phyloP scores from a whole-genome alignment of 2,113 vertebrate genomes.

The Hemibagrus wyckioides region DNA sequence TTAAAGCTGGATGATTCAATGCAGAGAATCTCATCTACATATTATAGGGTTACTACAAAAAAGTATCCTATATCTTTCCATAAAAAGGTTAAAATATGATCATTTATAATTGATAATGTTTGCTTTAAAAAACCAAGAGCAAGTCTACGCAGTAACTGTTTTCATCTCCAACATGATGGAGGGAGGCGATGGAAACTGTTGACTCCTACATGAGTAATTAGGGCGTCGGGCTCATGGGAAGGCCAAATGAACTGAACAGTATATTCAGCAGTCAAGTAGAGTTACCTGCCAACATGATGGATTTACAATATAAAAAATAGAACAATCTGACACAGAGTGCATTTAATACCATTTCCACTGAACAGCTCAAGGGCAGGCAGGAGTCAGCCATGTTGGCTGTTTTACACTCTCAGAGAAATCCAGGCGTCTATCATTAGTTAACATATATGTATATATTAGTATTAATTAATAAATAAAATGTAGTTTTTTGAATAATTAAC shows the following conservation, averaged over 20 bases:
- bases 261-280: slow-evolving; percentile 43
- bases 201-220: slow-evolving; percentile 44
- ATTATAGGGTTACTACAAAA: neutral
- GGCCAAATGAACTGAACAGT: slow-evolving; percentile 44
- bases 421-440: neutral
- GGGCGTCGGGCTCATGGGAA: slow-evolving; percentile 18
- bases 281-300: slow-evolving; percentile 43
- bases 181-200: slow-evolving; percentile 31
- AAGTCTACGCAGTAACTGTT: slow-evolving; percentile 30
- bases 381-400: neutral
- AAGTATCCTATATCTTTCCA: neutral
- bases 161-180: slow-evolving; percentile 21
- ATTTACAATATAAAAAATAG: slow-evolving; percentile 36
- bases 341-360: slow-evolving; percentile 34
- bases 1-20: neutral
- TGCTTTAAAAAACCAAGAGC: neutral
- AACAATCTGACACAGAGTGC: slow-evolving; percentile 14
- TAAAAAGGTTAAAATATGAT: neutral
- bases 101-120: neutral
- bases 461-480: neutral
- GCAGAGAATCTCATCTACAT: neutral
- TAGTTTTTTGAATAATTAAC: neutral
- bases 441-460: too few relatives aligned
- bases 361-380: slow-evolving; percentile 26
- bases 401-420: neutral